Evolutionary conservation across 2,113 vertebrate species (phyloP), one percentile per base, ranked within the genome.

Genomic region (Neomonachus schauinslandi): DNA sequence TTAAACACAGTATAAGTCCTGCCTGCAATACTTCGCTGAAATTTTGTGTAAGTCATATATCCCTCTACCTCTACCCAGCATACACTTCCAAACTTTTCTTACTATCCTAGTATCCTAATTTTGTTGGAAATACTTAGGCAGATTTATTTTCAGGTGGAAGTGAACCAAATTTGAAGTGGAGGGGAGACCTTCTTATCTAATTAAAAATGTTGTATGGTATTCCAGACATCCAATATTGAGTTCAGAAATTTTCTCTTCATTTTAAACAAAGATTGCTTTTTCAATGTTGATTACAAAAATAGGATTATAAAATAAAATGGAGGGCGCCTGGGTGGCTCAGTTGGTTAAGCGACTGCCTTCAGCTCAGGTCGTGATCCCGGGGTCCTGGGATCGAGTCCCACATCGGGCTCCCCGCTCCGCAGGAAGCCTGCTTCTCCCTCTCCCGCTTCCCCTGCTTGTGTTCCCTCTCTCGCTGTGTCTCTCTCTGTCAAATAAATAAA

Each of bases 271-370:
- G 72, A 86, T 74, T 94, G 46, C 74, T 57, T 94, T 89, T 91
- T 77, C 18, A 79, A 55, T 89, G 57, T 28, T 96, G 81, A 93
- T 96, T 82, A 85, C 7, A 79, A 91, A 92, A 93, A 72, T 65
- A 85, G n/a, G 39, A 55, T 86, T 76, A 94, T 63, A 93, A 97
- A 95, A 92, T 91, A 84, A 96, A 89, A 92, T 74, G 36, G 26
- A 97, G n/a, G n/a, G n/a, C n/a, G n/a, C n/a, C n/a, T n/a, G n/a
- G n/a, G n/a, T n/a, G n/a, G n/a, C n/a, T n/a, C n/a, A n/a, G n/a
- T n/a, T n/a, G n/a, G n/a, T n/a, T n/a, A n/a, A n/a, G n/a, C n/a
- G n/a, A n/a, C n/a, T n/a, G n/a, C n/a, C n/a, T n/a, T n/a, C n/a
- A n/a, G n/a, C n/a, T n/a, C n/a, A n/a, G n/a, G n/a, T n/a, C n/a